Evolutionary conservation across 2,888 invertebrate genomes (phyloP).

Genomic region (Limnephilus marmoratus): DNA sequence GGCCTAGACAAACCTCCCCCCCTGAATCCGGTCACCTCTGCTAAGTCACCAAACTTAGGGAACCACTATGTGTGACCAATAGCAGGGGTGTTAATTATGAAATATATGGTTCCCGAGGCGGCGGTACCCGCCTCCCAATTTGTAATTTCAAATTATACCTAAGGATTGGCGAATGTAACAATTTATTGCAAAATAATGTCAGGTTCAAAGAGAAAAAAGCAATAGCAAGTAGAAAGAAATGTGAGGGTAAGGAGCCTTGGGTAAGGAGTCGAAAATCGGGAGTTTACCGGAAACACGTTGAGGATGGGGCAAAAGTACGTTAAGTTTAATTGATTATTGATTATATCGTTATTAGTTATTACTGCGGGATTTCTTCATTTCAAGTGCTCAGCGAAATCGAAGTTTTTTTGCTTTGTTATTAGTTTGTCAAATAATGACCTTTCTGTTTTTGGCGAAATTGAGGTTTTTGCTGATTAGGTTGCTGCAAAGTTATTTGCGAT

Average conservation of each 20-base stretch:
- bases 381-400: not conserved
- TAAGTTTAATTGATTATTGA: slow-evolving; percentile 2
- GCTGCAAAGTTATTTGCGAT: not conserved
- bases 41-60: no score
- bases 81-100: no score
- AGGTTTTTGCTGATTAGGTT: not conserved
- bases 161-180: no score
- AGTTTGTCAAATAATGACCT: not conserved
- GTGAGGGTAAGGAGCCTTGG: not conserved
- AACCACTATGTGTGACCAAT: no score
- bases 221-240: not conserved
- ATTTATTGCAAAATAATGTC: no score
- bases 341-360: not conserved
- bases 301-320: not conserved
- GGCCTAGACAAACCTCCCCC: no score
- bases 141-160: no score
- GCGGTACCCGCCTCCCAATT: no score
- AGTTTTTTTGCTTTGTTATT: not conserved
- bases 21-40: no score
- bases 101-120: no score
- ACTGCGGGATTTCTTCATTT: not conserved
- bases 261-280: not conserved
- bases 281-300: not conserved
- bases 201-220: not conserved
- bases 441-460: not conserved